Percentiles rank a stretch among this genome's conserved stretches.
These are phyloP conservation scores for Pteromalus puparum DNA, from an alignment of 1,140 invertebrate genomes.

Conservation along the genomic window DNA sequence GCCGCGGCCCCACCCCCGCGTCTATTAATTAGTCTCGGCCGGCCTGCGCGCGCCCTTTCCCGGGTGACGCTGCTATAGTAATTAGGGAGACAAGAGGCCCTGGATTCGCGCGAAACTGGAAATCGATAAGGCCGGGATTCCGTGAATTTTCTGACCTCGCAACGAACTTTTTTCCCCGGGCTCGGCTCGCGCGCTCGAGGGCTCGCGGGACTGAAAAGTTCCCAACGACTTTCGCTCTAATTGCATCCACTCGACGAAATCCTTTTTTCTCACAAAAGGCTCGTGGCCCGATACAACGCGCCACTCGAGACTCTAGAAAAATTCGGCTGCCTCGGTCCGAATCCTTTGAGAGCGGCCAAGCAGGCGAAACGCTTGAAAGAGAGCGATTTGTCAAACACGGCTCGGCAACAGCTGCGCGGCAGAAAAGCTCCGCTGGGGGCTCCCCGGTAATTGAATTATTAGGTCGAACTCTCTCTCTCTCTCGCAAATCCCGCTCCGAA, in stretches of 20 bases:
- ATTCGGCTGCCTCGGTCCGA: slow-evolving; percentile 21
- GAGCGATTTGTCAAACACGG: slow-evolving; percentile 50
- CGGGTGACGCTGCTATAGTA: slow-evolving; percentile 58
- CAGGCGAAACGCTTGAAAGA: slow-evolving; percentile 44
- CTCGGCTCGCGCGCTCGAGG: not conserved
- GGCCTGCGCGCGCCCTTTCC: not conserved
- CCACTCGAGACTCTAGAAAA: slow-evolving; percentile 47
- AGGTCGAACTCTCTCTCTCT: slow-evolving; percentile 44
- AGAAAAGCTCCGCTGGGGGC: slow-evolving; percentile 53
- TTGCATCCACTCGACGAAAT: not conserved
- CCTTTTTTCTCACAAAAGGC: slow-evolving; percentile 22
- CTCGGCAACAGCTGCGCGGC: slow-evolving; percentile 45
- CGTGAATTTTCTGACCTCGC: not conserved
- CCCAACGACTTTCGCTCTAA: slow-evolving; percentile 24
- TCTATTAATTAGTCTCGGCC: slow-evolving; percentile 61
- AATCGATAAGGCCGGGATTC: slow-evolving; percentile 27
- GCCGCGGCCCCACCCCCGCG: slow-evolving; percentile 36
- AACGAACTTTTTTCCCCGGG: not conserved
- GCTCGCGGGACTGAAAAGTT: not conserved
- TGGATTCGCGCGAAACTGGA: slow-evolving; percentile 40
- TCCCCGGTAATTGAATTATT: slow-evolving; percentile 52
- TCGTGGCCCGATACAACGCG: slow-evolving; percentile 5
- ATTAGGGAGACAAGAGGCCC: slow-evolving; percentile 54
- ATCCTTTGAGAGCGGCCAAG: slow-evolving; percentile 47
- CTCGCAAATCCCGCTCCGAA: slow-evolving; percentile 13